Evolutionary conservation across 2,888 invertebrate genomes (phyloP).

Genomic region (Myopa tessellatipennis): DNA sequence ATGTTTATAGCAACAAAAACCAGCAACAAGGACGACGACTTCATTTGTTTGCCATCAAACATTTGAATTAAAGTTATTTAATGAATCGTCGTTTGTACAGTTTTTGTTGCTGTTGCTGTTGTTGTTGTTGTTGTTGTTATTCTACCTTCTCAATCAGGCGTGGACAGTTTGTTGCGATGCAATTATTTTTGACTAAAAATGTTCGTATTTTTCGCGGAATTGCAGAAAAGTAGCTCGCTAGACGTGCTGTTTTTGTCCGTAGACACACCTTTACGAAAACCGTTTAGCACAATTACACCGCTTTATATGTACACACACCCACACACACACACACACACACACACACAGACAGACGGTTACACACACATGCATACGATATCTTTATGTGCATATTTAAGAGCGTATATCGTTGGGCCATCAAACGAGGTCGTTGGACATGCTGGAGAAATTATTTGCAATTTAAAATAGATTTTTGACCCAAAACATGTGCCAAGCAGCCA

Average conservation of each 20-base stretch:
- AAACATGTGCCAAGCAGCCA: slow-evolving; percentile 22
- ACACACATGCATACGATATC: background rate
- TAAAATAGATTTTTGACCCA: slow-evolving; percentile 25
- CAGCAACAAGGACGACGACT: slow-evolving; percentile 2
- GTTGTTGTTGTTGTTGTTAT: slow-evolving; percentile 6
- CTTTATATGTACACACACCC: too few relatives aligned
- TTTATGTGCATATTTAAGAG: too few relatives aligned
- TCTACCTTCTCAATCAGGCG: slow-evolving; percentile 12
- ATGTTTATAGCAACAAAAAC: background rate
- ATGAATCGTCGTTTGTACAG: background rate
- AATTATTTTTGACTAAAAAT: slow-evolving; percentile 22
- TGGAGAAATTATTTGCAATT: slow-evolving; percentile 23
- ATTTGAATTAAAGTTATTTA: background rate
- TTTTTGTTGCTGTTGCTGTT: background rate
- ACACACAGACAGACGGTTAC: background rate
- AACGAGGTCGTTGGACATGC: too few relatives aligned
- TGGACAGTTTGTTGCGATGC: slow-evolving; percentile 20
- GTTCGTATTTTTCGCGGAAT: slow-evolving; percentile 6
- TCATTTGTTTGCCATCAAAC: background rate
- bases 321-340: background rate
- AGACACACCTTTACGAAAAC: background rate
- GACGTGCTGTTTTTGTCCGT: background rate
- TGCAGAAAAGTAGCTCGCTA: slow-evolving; percentile 4
- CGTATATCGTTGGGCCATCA: background rate
- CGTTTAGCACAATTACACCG: background rate